These are phyloP conservation scores for Neosilurus hyrtlii DNA, from an alignment of 2,797 vertebrate species.

Conservation along the genomic window DNA sequence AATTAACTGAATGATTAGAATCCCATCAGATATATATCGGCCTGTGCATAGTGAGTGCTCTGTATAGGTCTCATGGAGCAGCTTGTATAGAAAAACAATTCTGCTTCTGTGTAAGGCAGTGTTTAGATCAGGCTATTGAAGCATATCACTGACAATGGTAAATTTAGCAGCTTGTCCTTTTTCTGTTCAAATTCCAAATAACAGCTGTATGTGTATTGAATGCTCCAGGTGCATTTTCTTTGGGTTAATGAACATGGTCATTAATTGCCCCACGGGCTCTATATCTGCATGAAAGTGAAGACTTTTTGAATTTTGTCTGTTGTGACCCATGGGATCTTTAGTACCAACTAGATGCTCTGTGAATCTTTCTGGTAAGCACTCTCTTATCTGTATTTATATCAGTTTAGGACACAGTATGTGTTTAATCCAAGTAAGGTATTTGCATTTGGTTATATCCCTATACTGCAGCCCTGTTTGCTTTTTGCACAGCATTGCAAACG, in stretches of 20 bases:
- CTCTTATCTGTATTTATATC: background rate
- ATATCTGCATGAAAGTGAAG: background rate
- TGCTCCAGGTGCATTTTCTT: too few relatives aligned
- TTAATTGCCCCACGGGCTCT: background rate
- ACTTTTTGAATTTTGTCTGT: too few relatives aligned
- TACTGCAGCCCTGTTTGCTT: background rate
- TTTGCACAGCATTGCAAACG: background rate
- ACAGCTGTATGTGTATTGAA: too few relatives aligned
- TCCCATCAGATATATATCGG: too few relatives aligned
- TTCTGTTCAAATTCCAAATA: background rate
- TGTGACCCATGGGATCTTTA: background rate
- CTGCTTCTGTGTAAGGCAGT: background rate
- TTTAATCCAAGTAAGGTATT: background rate
- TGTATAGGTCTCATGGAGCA: background rate
- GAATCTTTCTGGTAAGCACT: background rate
- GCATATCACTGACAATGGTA: background rate
- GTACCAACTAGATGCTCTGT: background rate
- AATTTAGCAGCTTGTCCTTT: background rate
- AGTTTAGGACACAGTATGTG: conserved; percentile 6
- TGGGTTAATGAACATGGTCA: background rate
- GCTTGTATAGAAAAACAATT: background rate
- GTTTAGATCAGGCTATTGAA: background rate
- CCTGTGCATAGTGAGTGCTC: background rate
- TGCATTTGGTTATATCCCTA: background rate
- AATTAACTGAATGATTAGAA: background rate